Base-by-base conservation (phyloP, 2,113 vertebrate genomes). In the Campylomormyrus numenius region DNA sequence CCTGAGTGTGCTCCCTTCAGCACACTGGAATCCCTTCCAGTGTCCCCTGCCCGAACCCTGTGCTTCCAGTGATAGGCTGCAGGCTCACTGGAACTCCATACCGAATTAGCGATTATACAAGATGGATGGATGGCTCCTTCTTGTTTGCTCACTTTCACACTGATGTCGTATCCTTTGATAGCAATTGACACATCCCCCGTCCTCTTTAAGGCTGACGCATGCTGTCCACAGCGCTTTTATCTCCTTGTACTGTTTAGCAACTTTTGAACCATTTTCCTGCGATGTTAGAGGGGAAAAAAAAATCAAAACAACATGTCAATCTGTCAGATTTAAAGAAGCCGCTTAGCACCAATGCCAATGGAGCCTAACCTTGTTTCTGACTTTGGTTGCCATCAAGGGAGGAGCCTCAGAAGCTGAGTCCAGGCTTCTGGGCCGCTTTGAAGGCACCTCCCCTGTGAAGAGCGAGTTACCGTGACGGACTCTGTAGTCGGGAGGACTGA, bases 311-410 rank as follows among this genome's bases (percentile, higher is more conserved):
- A 80, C 31, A 19, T 80, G 31, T 80, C 74, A 80, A 19, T 80
- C 74, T 80, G 74, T 80, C 74, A 80, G 74, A 80, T 80, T 80
- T 80, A 80, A 80, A 80, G 74, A 80, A 80, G 74, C 74, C 35
- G 74, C 74, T 80, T 80, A 80, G 35, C 17, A 6, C 35, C 35
- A 19, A 19, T 19, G 74, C 31, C 74, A 42, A 39, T 42, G 74
- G 74, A 80, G 74, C 74, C 74, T 80, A 80, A 80, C 74, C 74
- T 80, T 80, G 74, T 80, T 80, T 42, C 74, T 80, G 74, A 80
- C 74, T 80, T 80, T 80, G 74, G 35, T 2, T 85, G 83, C 83
- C 42, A 24, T 85, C 24, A n/a, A 85, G 83, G 45, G 83, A 85
- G 83, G 45, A 21, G 39, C 21, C 80, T 46, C 42, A 46, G 42